Conservation (phyloP, 2,113 vertebrate species). For the Parotia lawesii region DNA sequence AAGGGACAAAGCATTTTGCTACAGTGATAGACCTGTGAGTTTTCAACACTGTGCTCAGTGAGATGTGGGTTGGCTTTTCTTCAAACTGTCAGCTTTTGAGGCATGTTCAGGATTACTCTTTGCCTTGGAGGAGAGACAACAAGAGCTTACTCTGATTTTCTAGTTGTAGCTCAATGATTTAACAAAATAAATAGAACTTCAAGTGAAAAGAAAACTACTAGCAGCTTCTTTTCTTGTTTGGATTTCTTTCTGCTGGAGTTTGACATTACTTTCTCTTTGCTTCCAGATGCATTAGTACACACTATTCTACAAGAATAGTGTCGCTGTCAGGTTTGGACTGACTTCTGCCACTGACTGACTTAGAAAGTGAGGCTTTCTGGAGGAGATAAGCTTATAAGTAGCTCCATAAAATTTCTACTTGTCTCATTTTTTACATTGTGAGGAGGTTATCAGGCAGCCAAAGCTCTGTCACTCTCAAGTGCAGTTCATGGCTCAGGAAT, state of each 20-base stretch:
- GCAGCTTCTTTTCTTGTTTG: background rate
- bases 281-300: background rate
- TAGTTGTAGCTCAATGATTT: background rate
- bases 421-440: slow-evolving; percentile 12
- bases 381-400: slow-evolving; percentile 42
- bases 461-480: slow-evolving; percentile 22
- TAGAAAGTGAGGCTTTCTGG: slow-evolving; percentile 21
- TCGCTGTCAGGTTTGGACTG: slow-evolving; percentile 26
- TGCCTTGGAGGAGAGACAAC: background rate
- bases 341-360: slow-evolving; percentile 47
- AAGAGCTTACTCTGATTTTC: slow-evolving; percentile 8
- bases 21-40: background rate
- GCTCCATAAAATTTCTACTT: slow-evolving; percentile 16
- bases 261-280: background rate
- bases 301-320: slow-evolving; percentile 14
- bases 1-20: background rate
- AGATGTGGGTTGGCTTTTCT: background rate
- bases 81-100: background rate
- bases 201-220: background rate
- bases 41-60: background rate
- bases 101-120: background rate
- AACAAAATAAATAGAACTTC: slow-evolving; percentile 17
- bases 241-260: background rate
- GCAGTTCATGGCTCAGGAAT: background rate
- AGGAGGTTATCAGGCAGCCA: slow-evolving; percentile 26